A percentile compares a stretch with the other conserved stretches of the same genome.
Evolutionary conservation across 2,797 vertebrate genomes (phyloP).

Genomic region (Synanceia verrucosa): DNA sequence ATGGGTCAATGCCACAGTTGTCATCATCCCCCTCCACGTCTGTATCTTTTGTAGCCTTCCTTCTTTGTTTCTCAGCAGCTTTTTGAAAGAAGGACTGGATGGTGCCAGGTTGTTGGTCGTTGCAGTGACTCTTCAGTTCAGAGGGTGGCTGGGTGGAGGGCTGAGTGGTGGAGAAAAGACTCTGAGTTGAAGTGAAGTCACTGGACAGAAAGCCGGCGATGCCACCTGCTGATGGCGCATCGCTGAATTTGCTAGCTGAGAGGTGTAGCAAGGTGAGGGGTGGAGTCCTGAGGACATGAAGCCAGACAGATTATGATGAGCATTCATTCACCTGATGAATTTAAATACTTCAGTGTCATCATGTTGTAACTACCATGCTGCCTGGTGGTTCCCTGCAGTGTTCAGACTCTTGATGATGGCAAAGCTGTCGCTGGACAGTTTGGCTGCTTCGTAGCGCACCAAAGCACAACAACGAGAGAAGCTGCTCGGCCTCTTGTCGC

Average conservation of each 20-base stretch:
- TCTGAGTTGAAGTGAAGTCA: constrained; percentile 75
- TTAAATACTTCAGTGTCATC: neutral
- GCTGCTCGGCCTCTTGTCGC: constrained; percentile 79
- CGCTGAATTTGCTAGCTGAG: constrained; percentile 89
- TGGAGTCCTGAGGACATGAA: constrained; percentile 85
- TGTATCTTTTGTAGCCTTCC: constrained; percentile 10
- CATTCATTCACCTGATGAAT: neutral
- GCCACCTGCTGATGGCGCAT: constrained; percentile 77
- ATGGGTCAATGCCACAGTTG: neutral
- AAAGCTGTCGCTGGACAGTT: constrained; percentile 89
- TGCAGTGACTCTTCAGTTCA: constrained; percentile 54
- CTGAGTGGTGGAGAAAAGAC: constrained; percentile 25
- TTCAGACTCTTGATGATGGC: constrained; percentile 91
- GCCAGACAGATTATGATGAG: neutral
- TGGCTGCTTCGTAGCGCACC: constrained; percentile 87
- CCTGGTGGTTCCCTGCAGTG: constrained; percentile 86
- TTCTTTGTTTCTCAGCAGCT: constrained; percentile 81
- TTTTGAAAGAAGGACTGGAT: constrained; percentile 91
- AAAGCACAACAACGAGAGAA: constrained; percentile 92
- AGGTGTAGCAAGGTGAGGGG: constrained; percentile 88
- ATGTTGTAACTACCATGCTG: constrained; percentile 85
- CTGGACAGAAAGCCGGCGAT: constrained; percentile 88
- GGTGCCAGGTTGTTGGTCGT: constrained; percentile 76
- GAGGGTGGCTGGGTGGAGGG: constrained; percentile 12
- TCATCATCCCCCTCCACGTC: constrained; percentile 35